These are phyloP conservation scores for Morone saxatilis DNA, from an alignment of 2,113 vertebrate genomes.

Conservation along the genomic window DNA sequence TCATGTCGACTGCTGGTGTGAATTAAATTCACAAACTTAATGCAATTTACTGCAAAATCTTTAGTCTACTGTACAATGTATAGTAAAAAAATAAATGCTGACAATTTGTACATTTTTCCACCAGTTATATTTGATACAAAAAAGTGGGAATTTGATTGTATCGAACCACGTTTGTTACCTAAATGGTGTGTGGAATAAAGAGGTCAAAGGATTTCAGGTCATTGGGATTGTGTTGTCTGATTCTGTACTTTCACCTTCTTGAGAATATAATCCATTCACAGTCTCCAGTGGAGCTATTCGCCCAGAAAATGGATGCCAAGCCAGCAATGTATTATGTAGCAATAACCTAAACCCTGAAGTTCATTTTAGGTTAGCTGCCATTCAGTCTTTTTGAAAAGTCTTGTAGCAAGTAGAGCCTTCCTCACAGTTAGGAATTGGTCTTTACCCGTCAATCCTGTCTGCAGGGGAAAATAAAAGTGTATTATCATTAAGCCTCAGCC, in stretches of 20 bases:
- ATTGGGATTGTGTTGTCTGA: neutral
- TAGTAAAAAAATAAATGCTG: constrained; percentile 53
- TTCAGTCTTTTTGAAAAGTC: neutral
- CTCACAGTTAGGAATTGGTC: no score
- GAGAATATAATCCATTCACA: neutral
- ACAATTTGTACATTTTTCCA: constrained; percentile 73
- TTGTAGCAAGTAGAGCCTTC: neutral
- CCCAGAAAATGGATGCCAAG: neutral
- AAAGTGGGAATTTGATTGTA: constrained; percentile 44
- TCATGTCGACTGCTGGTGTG: constrained; percentile 40
- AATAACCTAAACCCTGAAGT: neutral
- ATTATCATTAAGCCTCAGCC: neutral
- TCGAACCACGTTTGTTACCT: constrained; percentile 36
- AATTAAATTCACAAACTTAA: constrained; percentile 34
- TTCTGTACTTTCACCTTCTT: neutral
- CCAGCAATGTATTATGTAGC: neutral
- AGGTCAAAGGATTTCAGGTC: constrained; percentile 50
- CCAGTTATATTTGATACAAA: constrained; percentile 61
- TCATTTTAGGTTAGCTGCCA: neutral
- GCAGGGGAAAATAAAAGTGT: neutral
- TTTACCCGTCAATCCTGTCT: no score
- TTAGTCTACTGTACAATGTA: constrained; percentile 65
- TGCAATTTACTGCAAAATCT: constrained; percentile 35
- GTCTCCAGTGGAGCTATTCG: neutral
- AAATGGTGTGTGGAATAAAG: constrained; percentile 69